These are phyloP conservation scores for Calonectris borealis DNA, from an alignment of 2,113 vertebrate species.

Conservation along the genomic window DNA sequence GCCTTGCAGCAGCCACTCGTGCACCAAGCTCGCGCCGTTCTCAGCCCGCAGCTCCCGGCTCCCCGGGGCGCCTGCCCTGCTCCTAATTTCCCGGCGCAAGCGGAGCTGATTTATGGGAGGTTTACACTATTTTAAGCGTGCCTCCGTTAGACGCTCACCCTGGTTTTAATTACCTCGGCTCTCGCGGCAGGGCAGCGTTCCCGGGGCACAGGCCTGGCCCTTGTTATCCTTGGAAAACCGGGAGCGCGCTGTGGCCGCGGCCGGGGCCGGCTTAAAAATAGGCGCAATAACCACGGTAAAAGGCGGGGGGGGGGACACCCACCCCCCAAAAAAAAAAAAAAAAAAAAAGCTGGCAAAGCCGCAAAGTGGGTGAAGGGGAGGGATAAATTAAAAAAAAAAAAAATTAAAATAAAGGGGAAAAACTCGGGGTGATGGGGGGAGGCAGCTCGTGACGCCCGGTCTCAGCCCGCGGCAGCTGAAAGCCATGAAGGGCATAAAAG, in stretches of 20 bases:
- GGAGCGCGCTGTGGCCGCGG: not conserved
- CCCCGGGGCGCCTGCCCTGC: not conserved
- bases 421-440: not conserved
- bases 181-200: not conserved
- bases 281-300: not conserved
- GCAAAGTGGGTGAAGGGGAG: not conserved
- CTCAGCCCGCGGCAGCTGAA: not conserved
- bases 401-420: not conserved
- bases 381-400: no score
- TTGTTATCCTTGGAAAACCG: slow-evolving; percentile 31
- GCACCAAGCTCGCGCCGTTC: not conserved
- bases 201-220: not conserved
- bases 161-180: slow-evolving; percentile 35
- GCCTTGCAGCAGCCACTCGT: not conserved
- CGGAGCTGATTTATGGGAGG: slow-evolving; percentile 33
- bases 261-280: slow-evolving; percentile 13
- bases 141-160: slow-evolving; percentile 32
- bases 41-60: not conserved
- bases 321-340: no score
- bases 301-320: not conserved
- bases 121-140: slow-evolving; percentile 46
- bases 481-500: slow-evolving; percentile 28
- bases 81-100: slow-evolving; percentile 16
- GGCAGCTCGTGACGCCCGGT: not conserved
- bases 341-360: not conserved